These are phyloP conservation scores for Meleagris gallopavo DNA, from an alignment of 2,113 vertebrate species.

Conservation along the genomic window DNA sequence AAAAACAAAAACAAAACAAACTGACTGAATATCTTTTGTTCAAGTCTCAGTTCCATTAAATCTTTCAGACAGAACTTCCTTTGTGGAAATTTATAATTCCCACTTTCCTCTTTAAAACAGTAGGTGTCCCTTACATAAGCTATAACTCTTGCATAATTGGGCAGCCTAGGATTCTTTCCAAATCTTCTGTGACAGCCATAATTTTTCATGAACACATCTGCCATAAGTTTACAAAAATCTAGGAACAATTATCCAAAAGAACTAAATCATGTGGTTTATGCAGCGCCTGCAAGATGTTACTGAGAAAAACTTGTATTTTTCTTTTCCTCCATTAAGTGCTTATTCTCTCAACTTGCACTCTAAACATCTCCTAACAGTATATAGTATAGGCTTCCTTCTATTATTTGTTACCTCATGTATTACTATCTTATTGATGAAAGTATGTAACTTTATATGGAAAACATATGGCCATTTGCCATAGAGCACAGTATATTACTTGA, in stretches of 20 bases:
- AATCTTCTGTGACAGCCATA: constrained; percentile 70
- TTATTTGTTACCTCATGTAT: background rate
- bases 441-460: background rate
- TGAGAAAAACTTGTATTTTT: background rate
- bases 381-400: background rate
- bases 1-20: constrained; percentile 29
- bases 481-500: background rate
- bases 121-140: constrained; percentile 72
- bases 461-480: background rate
- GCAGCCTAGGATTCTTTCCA: constrained; percentile 75
- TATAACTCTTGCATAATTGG: constrained; percentile 81
- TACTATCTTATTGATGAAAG: background rate
- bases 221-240: constrained; percentile 47
- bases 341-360: background rate
- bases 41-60: constrained; percentile 71
- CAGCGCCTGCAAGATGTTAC: background rate
- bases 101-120: constrained; percentile 76
- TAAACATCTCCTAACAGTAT: constrained; percentile 7
- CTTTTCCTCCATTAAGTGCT: background rate
- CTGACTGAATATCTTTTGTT: constrained; percentile 69
- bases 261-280: constrained; percentile 59
- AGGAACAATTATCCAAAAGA: constrained; percentile 58
- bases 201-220: constrained; percentile 78
- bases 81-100: constrained; percentile 79
- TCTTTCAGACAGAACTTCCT: constrained; percentile 76